phyloP scores from a whole-genome alignment of 2,797 vertebrate genomes.

The Helostoma temminkii region DNA sequence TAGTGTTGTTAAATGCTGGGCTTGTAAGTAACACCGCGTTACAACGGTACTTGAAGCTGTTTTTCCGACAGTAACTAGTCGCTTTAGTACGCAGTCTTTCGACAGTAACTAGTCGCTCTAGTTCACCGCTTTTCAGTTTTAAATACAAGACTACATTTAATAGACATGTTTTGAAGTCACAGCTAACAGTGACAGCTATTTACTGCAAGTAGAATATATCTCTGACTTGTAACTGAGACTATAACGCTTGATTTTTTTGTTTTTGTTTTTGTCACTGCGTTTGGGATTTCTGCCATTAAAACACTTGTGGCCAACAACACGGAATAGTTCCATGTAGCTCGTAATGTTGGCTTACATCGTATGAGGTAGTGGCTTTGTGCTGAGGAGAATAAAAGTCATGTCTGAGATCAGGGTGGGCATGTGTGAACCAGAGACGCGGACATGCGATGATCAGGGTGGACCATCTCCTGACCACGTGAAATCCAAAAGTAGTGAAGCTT shows the following conservation, averaged over 20 bases:
- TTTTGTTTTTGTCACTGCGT: too few species aligned
- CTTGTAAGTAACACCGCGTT: neutral
- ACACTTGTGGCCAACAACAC: too few species aligned
- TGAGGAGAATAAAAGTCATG: constrained; percentile 42
- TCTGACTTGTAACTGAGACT: too few species aligned
- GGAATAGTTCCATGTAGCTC: neutral
- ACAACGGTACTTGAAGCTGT: constrained; percentile 1
- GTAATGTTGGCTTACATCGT: neutral
- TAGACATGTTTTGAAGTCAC: neutral
- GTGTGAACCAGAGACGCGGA: constrained; percentile 23
- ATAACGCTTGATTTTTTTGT: too few species aligned
- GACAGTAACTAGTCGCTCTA: neutral
- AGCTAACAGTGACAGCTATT: neutral
- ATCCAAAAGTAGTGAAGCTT: constrained; percentile 1
- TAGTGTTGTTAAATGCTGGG: neutral
- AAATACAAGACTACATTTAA: neutral
- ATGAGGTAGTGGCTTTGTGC: constrained; percentile 2
- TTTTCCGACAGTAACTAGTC: neutral
- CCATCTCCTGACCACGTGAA: constrained; percentile 10
- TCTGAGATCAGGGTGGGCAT: constrained; percentile 42
- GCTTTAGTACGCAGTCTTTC: too few species aligned
- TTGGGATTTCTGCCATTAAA: too few species aligned
- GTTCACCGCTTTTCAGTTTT: neutral
- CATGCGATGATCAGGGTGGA: constrained; percentile 10
- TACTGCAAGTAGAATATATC: neutral